A percentile compares a stretch with the other conserved stretches of the same genome.
These are phyloP conservation scores for Oreochromis tanganicae DNA, from an alignment of 2,113 vertebrate species.

Conservation along the genomic window DNA sequence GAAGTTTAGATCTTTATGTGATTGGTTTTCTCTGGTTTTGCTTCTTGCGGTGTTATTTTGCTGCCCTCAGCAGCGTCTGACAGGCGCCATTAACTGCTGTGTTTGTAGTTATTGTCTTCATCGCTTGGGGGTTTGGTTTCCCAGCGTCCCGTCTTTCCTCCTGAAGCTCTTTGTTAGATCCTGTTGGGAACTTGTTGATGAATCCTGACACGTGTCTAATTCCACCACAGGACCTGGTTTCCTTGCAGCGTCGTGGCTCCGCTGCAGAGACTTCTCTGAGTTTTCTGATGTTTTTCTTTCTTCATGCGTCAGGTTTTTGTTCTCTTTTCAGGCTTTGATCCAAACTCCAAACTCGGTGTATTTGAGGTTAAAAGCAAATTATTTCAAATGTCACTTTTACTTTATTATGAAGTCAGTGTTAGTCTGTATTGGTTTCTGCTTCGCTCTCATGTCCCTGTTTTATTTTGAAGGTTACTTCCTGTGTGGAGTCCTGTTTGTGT, in stretches of 20 bases:
- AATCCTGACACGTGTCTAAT: background rate
- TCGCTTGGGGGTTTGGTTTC: fast-evolving
- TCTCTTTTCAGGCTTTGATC: background rate
- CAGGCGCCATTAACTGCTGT: background rate
- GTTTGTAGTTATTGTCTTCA: background rate
- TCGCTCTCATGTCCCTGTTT: background rate
- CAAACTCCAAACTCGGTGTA: background rate
- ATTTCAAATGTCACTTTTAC: fast-evolving
- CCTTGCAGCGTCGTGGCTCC: fast-evolving
- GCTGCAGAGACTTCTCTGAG: background rate
- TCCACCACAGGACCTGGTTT: background rate
- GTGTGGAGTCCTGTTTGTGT: background rate
- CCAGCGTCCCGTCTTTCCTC: background rate
- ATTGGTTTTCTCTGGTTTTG: background rate
- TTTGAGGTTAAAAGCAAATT: background rate
- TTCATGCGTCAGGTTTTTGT: background rate
- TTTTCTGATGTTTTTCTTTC: background rate
- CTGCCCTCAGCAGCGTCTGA: background rate
- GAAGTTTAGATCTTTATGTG: background rate
- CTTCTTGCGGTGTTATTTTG: fast-evolving
- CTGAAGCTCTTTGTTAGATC: background rate
- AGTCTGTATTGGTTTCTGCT: background rate
- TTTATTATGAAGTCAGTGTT: background rate
- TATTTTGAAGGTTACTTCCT: background rate
- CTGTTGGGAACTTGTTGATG: fast-evolving